A percentile compares a stretch with the other conserved stretches of the same genome.
These are phyloP conservation scores for Hepsetus odoe DNA, from an alignment of 2,113 vertebrate genomes.

Conservation along the genomic window DNA sequence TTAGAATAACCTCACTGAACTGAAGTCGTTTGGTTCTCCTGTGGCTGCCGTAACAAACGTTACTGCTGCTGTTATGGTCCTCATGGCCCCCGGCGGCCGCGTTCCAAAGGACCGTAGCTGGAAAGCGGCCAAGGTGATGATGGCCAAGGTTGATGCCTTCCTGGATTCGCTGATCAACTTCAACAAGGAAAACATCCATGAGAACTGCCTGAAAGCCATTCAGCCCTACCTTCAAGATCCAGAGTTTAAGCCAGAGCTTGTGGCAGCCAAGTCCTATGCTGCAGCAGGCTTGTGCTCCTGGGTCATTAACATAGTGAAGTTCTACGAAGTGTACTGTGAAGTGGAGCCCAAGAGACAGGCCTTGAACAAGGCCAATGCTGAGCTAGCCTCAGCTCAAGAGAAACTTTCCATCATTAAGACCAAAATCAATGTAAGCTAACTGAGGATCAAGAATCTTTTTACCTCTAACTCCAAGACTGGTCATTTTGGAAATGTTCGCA, in stretches of 20 bases:
- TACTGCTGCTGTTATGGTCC: constrained; percentile 90
- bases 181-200: constrained; percentile 91
- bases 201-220: constrained; percentile 89
- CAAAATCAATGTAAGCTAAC: constrained; percentile 86
- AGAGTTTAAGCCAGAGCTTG: constrained; percentile 85
- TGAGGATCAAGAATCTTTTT: background rate
- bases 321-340: constrained; percentile 87
- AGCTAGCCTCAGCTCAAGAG: constrained; percentile 86
- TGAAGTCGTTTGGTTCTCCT: constrained; percentile 91
- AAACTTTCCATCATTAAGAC: constrained; percentile 85
- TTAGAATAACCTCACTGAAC: constrained; percentile 91
- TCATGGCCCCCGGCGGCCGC: constrained; percentile 81
- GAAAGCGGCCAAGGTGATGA: constrained; percentile 88
- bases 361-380: constrained; percentile 82
- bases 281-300: constrained; percentile 95
- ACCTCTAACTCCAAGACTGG: background rate
- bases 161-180: constrained; percentile 88
- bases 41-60: constrained; percentile 90
- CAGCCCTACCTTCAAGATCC: constrained; percentile 89
- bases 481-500: background rate
- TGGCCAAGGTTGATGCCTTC: constrained; percentile 90
- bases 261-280: constrained; percentile 85
- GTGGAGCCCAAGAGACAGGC: constrained; percentile 95
- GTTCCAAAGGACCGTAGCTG: constrained; percentile 94
- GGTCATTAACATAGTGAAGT: constrained; percentile 90